Percentiles rank a stretch among this genome's conserved stretches.
Conservation (phyloP, 2,797 vertebrate genomes). For the Crenuchus spilurus region DNA sequence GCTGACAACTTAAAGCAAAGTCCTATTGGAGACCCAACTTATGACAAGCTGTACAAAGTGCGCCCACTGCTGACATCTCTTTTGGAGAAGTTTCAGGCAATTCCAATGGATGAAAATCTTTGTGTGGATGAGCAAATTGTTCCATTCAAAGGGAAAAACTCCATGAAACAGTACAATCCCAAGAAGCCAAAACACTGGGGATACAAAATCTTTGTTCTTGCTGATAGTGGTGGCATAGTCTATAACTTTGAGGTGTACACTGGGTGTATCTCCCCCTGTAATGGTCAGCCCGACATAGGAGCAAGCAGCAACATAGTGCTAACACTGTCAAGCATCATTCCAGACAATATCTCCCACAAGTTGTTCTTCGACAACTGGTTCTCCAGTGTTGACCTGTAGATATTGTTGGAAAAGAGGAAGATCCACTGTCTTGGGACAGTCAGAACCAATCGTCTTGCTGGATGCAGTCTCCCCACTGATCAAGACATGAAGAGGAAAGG, state of each 20-base stretch:
- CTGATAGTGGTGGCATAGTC: conserved; percentile 7
- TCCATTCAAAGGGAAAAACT: conserved; percentile 14
- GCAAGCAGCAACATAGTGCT: not conserved
- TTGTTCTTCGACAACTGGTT: too few species aligned
- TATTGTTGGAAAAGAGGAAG: not conserved
- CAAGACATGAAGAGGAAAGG: not conserved
- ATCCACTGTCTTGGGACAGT: not conserved
- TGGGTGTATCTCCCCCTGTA: not conserved
- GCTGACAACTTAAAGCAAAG: conserved; percentile 7
- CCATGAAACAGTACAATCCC: conserved; percentile 10
- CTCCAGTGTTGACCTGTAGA: not conserved
- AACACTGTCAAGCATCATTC: not conserved
- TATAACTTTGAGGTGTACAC: conserved; percentile 15
- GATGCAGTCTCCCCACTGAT: not conserved
- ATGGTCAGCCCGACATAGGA: not conserved
- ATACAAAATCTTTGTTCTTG: conserved; percentile 1
- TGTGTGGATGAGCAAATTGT: conserved; percentile 16
- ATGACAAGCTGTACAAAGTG: conserved; percentile 25
- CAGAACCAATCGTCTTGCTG: not conserved
- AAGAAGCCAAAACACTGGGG: not conserved
- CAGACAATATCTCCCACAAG: too few species aligned
- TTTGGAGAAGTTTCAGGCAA: not conserved
- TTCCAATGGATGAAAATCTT: conserved; percentile 14
- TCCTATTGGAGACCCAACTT: conserved; percentile 14
- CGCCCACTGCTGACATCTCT: too few species aligned